Conservation (phyloP, 1,140 invertebrate genomes). For the Orchesella cincta region DNA sequence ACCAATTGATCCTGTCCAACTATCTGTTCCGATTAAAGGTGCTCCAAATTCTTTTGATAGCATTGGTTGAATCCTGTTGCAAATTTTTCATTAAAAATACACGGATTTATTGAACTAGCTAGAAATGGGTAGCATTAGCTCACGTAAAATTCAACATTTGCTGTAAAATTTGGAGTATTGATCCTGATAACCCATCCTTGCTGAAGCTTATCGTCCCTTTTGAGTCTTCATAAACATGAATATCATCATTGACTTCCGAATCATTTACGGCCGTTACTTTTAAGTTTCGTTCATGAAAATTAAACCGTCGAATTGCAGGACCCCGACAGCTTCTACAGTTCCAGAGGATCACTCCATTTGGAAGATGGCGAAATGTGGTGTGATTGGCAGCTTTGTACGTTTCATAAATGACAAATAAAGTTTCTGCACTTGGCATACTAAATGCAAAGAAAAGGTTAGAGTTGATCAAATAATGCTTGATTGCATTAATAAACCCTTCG, state of each 20-base stretch:
- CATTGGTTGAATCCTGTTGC: not conserved
- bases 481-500: not conserved
- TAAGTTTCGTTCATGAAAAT: not conserved
- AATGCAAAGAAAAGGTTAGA: slow-evolving; percentile 2
- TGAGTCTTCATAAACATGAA: not conserved
- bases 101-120: not conserved
- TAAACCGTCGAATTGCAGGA: not conserved
- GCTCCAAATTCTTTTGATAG: not conserved
- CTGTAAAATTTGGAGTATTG: slow-evolving; percentile 2
- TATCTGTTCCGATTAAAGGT: not conserved
- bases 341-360: not conserved
- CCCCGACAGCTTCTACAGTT: not conserved
- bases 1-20: not conserved
- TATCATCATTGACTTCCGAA: slow-evolving; percentile 23
- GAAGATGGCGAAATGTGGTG: not conserved
- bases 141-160: slow-evolving; percentile 29
- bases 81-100: not conserved
- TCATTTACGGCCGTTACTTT: slow-evolving; percentile 26
- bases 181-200: slow-evolving; percentile 10
- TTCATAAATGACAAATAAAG: not conserved
- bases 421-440: not conserved
- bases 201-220: not conserved
- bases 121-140: not conserved
- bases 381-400: not conserved
- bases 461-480: not conserved